These are phyloP conservation scores for Dasyurus viverrinus DNA, from an alignment of 2,113 vertebrate genomes.

Conservation along the genomic window DNA sequence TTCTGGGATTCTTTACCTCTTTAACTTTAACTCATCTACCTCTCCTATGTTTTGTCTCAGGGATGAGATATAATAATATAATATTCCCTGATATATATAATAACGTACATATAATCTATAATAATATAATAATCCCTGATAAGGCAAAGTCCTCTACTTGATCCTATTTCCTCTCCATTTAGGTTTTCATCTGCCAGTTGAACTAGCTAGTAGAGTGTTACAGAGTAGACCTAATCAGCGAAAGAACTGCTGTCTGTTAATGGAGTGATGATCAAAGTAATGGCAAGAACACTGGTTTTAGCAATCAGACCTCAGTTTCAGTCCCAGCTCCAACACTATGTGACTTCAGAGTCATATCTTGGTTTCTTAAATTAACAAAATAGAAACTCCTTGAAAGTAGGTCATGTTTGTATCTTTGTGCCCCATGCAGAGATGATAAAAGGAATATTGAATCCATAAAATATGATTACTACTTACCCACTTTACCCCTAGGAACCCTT, in stretches of 20 bases:
- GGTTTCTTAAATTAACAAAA: not conserved
- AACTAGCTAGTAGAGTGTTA: not conserved
- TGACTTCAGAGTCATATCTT: not conserved
- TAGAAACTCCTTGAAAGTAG: not conserved
- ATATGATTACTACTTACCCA: not conserved
- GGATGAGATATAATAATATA: no score
- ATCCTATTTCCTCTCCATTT: no score
- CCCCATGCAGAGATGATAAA: not conserved
- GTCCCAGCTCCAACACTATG: not conserved
- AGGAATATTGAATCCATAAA: not conserved
- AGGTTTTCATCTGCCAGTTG: no score
- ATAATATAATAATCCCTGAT: no score
- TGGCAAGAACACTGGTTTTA: not conserved
- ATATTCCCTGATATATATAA: no score
- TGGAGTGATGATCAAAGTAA: not conserved
- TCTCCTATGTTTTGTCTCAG: no score
- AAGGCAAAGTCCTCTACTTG: no score
- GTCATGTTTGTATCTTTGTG: not conserved
- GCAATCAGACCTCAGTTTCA: not conserved
- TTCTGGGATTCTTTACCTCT: no score
- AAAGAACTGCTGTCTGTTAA: not conserved
- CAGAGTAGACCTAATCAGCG: not conserved
- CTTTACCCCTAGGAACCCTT: not conserved
- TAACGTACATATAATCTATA: no score
- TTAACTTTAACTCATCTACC: no score